Conservation (phyloP, 1,140 invertebrate species). For the Mizuhopecten yessoensis region DNA sequence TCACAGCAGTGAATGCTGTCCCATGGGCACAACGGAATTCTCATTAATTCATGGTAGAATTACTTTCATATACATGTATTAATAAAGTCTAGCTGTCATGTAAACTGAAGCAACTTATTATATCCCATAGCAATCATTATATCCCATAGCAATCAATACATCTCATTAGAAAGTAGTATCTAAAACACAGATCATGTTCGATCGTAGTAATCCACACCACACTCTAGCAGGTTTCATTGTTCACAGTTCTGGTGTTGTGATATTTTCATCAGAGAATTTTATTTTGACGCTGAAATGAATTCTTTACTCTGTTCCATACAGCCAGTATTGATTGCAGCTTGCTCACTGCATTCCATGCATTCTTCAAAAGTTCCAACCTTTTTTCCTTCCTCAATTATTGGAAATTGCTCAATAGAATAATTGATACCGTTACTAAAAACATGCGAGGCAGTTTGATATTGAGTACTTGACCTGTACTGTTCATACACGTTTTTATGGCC, state of each 20-base stretch:
- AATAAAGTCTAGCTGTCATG: not conserved
- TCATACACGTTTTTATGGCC: not conserved
- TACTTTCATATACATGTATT: not conserved
- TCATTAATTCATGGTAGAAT: slow-evolving; percentile 1
- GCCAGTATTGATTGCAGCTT: not conserved
- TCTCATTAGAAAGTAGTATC: not conserved
- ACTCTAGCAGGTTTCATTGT: not conserved
- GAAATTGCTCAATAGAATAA: slow-evolving; percentile 26
- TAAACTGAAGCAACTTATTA: slow-evolving; percentile 9
- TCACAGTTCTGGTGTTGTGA: not conserved
- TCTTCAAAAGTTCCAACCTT: not conserved
- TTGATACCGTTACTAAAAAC: not conserved
- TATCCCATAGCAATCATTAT: not conserved
- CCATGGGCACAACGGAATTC: not conserved
- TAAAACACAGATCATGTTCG: not conserved
- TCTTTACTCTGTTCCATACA: not conserved
- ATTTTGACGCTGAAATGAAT: not conserved
- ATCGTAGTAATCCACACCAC: not conserved
- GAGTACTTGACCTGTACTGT: not conserved
- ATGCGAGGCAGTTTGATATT: not conserved
- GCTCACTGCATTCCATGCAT: not conserved
- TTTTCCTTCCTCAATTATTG: not conserved
- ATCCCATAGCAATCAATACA: not conserved
- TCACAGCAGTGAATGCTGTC: not conserved
- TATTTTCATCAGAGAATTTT: slow-evolving; percentile 20